phyloP scores from a whole-genome alignment of 2,113 vertebrate genomes.

The Anser brachyrhynchus region DNA sequence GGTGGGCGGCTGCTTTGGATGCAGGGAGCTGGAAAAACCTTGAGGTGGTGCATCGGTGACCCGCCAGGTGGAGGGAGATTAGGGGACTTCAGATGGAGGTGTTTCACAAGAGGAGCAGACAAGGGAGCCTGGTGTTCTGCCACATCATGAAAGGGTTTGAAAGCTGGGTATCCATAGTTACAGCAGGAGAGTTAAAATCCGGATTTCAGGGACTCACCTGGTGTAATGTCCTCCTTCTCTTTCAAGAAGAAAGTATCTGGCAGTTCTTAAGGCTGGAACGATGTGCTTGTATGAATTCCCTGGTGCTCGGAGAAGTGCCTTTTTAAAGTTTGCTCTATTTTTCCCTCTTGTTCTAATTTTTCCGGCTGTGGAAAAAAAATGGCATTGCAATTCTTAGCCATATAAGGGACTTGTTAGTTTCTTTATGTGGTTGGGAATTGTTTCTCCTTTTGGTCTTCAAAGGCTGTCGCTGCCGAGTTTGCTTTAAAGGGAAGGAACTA shows the following conservation, averaged over 20 bases:
- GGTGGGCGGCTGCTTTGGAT: background rate
- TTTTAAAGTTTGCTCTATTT: conserved; percentile 58
- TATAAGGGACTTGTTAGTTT: conserved; percentile 60
- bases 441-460: conserved; percentile 61
- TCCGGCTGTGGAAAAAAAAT: background rate
- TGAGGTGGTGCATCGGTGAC: background rate
- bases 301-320: background rate
- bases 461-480: conserved; percentile 10
- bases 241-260: conserved; percentile 52
- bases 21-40: background rate
- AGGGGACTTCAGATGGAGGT: background rate
- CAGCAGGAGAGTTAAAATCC: conserved; percentile 37
- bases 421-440: conserved; percentile 51
- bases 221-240: conserved; percentile 56
- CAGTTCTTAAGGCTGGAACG: conserved; percentile 29
- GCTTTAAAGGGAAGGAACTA: conserved; percentile 32
- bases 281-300: conserved; percentile 38
- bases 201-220: conserved; percentile 53
- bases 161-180: conserved; percentile 66
- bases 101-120: background rate
- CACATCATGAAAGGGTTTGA: conserved; percentile 32
- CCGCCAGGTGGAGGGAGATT: background rate
- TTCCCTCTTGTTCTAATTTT: conserved; percentile 47
- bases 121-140: background rate
- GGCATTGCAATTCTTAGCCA: conserved; percentile 19